Evolutionary conservation across 2,888 invertebrate genomes (phyloP), one percentile per base, ranked within the genome.

Genomic region (Mayetiola destructor): DNA sequence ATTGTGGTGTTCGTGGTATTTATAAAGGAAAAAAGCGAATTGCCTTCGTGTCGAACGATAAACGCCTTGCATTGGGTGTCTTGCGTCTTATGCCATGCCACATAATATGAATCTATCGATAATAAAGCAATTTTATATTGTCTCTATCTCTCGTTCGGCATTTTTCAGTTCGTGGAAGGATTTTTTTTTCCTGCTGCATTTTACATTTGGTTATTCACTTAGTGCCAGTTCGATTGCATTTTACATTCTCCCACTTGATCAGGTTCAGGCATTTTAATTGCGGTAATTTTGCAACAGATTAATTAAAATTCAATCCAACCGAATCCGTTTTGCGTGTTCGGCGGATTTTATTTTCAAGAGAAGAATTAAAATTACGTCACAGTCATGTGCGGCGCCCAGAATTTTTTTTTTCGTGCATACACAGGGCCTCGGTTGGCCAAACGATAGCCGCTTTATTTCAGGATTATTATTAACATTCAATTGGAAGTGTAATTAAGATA

Each of bases 401-500:
- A 6, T 40, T 40, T 20, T 40, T 40, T 20, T 21, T 20, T 40
- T 10, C 5, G 9, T 40, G 3, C 21, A 21, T 21, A 12, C n/a
- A n/a, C n/a, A n/a, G n/a, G n/a, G n/a, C n/a, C n/a, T n/a, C n/a
- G n/a, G n/a, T n/a, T n/a, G n/a, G n/a, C n/a, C n/a, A n/a, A n/a
- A n/a, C n/a, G n/a, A n/a, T n/a, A n/a, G n/a, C n/a, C n/a, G n/a
- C 27, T 48, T 48, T 48, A 27, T 48, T 48, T 27, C 48, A 48
- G 27, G n/a, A 48, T 48, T 27, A 48, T 48, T 48, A 48, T 48
- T 48, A 27, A 48, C 48, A 48, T 48, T 48, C 27, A 27, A 48
- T 48, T 48, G 23, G n/a, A 48, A 48, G 29, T 48, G 48, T 27
- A 48, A 48, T 48, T 48, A 48, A 48, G 48, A 48, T 48, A 48